A percentile compares a stretch with the other conserved stretches of the same genome.
phyloP scores from a whole-genome alignment of 1,140 invertebrate genomes.

The Samia ricini region DNA sequence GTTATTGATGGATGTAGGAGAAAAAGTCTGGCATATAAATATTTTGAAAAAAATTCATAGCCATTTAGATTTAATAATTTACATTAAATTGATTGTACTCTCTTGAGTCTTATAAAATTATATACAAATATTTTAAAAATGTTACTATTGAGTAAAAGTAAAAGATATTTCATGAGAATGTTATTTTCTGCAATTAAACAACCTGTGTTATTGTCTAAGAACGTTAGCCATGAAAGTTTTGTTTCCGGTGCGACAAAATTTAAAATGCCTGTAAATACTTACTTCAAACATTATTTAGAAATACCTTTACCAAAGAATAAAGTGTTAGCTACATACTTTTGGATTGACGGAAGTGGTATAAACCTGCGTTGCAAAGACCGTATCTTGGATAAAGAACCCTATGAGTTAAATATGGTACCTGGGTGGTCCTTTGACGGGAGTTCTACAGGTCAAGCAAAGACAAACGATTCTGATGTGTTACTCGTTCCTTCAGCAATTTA shows the following conservation, averaged over 20 bases:
- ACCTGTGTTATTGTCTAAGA: not conserved
- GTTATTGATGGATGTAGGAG: too few relatives aligned
- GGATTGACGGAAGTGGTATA: conserved; percentile 94
- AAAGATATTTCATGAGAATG: not conserved
- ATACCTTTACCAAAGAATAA: conserved; percentile 83
- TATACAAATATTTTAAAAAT: not conserved
- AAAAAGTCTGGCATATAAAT: conserved; percentile 18
- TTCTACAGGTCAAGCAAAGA: conserved; percentile 87
- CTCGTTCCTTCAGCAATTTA: conserved; percentile 93
- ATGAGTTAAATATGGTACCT: conserved; percentile 85
- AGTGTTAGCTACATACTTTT: conserved; percentile 89
- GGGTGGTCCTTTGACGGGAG: conserved; percentile 98
- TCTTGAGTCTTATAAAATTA: not conserved
- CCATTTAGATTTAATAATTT: not conserved
- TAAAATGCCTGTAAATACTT: conserved; percentile 49
- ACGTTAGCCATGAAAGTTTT: conserved; percentile 31
- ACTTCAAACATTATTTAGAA: conserved; percentile 81
- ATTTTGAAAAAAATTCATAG: not conserved
- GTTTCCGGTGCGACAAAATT: conserved; percentile 31
- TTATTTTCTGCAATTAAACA: not conserved
- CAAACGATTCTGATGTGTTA: conserved; percentile 91
- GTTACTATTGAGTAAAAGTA: not conserved
- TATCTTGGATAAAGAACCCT: conserved; percentile 84
- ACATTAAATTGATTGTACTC: not conserved
- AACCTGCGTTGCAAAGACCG: conserved; percentile 89